Conservation (phyloP, 2,797 vertebrate genomes). For the Poecilia wingei region DNA sequence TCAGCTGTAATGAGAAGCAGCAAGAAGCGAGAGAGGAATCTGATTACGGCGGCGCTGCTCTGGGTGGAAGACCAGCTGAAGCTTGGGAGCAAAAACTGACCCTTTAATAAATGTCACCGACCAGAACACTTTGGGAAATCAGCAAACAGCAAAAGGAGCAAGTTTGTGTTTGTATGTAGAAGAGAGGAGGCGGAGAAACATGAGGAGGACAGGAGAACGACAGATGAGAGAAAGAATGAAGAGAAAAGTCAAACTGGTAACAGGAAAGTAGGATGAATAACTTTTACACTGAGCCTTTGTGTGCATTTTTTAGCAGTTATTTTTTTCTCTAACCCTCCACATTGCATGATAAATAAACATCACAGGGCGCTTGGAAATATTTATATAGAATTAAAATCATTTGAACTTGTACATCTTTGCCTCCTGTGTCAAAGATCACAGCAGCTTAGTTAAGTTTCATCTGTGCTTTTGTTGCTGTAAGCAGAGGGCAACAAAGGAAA, state of each 20-base stretch:
- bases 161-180: conserved; percentile 6
- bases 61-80: conserved; percentile 31
- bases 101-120: conserved; percentile 53
- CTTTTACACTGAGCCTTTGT: neutral
- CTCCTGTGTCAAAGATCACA: neutral
- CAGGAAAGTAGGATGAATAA: neutral
- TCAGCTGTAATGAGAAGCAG: conserved; percentile 59
- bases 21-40: conserved; percentile 37
- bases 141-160: conserved; percentile 24
- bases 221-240: neutral
- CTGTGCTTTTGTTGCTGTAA: neutral
- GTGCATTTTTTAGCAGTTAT: neutral
- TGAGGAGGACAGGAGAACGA: neutral
- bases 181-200: neutral
- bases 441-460: neutral
- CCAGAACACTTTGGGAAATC: conserved; percentile 34
- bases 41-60: conserved; percentile 47
- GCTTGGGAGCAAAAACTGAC: conserved; percentile 40
- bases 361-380: neutral
- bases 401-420: neutral
- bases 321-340: neutral
- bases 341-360: neutral
- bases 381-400: neutral
- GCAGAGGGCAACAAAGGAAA: neutral
- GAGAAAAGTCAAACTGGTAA: neutral